These are phyloP conservation scores for Elmis aenea DNA, from an alignment of 2,888 invertebrate genomes.

Conservation along the genomic window DNA sequence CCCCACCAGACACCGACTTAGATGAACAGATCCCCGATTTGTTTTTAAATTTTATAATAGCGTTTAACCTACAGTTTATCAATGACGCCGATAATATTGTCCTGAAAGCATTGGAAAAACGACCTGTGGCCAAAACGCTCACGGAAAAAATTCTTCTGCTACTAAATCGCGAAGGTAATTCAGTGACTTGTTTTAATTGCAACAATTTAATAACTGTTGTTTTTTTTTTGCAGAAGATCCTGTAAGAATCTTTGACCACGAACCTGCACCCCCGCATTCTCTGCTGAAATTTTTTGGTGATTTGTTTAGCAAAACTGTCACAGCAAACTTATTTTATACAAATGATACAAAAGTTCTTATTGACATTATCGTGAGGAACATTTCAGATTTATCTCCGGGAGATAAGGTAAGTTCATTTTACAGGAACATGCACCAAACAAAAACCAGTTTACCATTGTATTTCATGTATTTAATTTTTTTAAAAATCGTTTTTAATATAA, in stretches of 20 bases:
- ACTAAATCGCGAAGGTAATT: conserved; percentile 82
- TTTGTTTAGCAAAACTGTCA: conserved; percentile 71
- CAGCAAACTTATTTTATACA: conserved; percentile 86
- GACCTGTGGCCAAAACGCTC: conserved; percentile 75
- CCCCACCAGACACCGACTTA: conserved; percentile 71
- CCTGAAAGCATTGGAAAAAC: conserved; percentile 62
- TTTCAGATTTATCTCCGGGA: conserved; percentile 84
- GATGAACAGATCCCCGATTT: conserved; percentile 82
- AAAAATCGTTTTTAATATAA: no score
- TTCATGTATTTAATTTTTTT: no score
- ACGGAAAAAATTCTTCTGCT: conserved; percentile 85
- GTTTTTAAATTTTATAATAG: conserved; percentile 76
- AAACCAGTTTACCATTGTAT: no score
- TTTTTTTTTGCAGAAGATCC: conserved; percentile 68
- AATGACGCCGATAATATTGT: conserved; percentile 63
- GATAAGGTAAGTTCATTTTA: conserved; percentile 59
- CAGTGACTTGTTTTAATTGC: conserved; percentile 9
- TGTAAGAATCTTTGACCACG: conserved; percentile 77
- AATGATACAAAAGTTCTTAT: conserved; percentile 92
- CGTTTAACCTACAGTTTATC: conserved; percentile 84
- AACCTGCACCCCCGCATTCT: conserved; percentile 75
- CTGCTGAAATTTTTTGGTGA: conserved; percentile 86
- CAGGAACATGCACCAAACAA: no score
- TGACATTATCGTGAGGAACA: conserved; percentile 86
- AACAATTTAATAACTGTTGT: conserved; percentile 5